Evolutionary conservation across 2,888 invertebrate genomes (phyloP), one percentile per base, ranked within the genome.

Genomic region (Laspeyria flexula): DNA sequence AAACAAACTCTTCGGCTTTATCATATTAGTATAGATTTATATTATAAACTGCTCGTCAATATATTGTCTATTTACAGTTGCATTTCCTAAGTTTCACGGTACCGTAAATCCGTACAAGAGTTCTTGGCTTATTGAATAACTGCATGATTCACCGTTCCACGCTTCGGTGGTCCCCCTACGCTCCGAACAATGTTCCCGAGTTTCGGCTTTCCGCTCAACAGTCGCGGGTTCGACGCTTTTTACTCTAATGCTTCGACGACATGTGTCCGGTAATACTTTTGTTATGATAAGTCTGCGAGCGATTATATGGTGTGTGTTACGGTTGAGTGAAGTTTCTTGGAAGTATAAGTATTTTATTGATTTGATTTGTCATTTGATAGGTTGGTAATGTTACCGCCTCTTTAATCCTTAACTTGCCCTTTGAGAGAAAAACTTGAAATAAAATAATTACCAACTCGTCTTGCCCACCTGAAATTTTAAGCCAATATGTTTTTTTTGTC

Each of bases 121-220:
- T 63, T 67, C 68, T 73, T 73, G 78, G 81, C 73, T 88, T 88
- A 90, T 90, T 88, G 85, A 89, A 90, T 90, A 87, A 88, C 82
- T 84, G 87, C 83, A 86, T 88, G 90, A 90, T 83, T 89, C 89
- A 90, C 85, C 64, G 79, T 72, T 73, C 68, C 79, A 85, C 79
- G 89, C 82, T 83, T 71, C 83, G 77, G 70, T 83, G 86, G 67
- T 39, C 68, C 62, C 85, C 85, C 89, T 86, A 85, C 84, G 85
- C 78, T 81, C 1, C 25, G 25, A 7, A 7, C 3, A 25, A 47
- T 55, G 55, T 60, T 52, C 46, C 59, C 54, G 29, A 53, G 39
- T 53, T 48, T 46, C 59, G 59, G 73, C 73, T 79, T 81, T 83
- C 75, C 82, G 81, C 75, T 79, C 65, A 50, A 73, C 73, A 79